A percentile compares a stretch with the other conserved stretches of the same genome.
Evolutionary conservation across 2,888 invertebrate species (phyloP).

Genomic region (Corythucha ciliata): DNA sequence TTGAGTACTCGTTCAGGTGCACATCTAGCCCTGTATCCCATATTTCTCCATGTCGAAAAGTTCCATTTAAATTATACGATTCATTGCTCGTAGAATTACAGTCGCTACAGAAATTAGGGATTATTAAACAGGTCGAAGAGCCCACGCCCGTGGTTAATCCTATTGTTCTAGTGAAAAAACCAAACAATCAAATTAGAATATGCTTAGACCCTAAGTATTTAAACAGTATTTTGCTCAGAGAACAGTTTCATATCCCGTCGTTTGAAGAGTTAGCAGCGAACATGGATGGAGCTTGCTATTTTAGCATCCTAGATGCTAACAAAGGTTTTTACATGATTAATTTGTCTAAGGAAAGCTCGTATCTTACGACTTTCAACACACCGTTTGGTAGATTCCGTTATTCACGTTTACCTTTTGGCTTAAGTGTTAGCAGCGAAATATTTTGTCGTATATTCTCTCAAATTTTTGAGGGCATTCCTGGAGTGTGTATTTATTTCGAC

Average conservation of each 20-base stretch:
- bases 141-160: conserved; percentile 6
- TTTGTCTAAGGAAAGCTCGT: background rate
- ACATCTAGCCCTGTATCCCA: no score
- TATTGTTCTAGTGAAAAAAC: conserved; percentile 15
- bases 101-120: background rate
- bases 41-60: no score
- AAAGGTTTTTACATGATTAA: conserved; percentile 16
- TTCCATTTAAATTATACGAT: no score
- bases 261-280: conserved; percentile 11
- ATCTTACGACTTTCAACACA: conserved; percentile 17
- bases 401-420: conserved; percentile 38
- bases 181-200: conserved; percentile 2
- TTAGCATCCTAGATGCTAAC: conserved; percentile 15
- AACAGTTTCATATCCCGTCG: conserved; percentile 14
- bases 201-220: conserved; percentile 20
- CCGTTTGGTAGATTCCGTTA: conserved; percentile 33
- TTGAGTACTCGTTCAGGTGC: no score
- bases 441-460: conserved; percentile 9
- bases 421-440: conserved; percentile 36
- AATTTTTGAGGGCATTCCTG: conserved; percentile 23
- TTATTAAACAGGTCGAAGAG: conserved; percentile 5
- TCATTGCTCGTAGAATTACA: no score
- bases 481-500: conserved; percentile 21
- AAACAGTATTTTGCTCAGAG: conserved; percentile 9
- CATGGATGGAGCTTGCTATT: conserved; percentile 2